These are phyloP conservation scores for Kryptolebias ocellatus DNA, from an alignment of 2,797 vertebrate genomes.

Conservation along the genomic window DNA sequence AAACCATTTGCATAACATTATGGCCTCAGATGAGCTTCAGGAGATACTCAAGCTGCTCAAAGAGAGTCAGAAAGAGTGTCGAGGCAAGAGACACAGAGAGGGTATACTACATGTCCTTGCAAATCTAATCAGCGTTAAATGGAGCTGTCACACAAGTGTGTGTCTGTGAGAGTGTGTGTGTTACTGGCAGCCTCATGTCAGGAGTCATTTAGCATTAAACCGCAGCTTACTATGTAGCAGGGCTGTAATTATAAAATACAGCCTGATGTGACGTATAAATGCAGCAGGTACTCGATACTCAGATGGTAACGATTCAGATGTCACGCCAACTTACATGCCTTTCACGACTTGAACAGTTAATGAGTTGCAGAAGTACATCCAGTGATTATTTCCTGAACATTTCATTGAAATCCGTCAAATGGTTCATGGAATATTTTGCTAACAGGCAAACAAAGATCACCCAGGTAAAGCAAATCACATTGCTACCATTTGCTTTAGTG, in stretches of 20 bases:
- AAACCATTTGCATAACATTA: slow-evolving; percentile 89
- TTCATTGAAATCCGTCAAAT: not conserved
- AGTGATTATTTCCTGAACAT: too few species aligned
- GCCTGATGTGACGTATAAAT: slow-evolving; percentile 57
- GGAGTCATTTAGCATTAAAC: slow-evolving; percentile 75
- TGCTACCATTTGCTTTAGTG: slow-evolving; percentile 16
- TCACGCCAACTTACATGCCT: slow-evolving; percentile 30
- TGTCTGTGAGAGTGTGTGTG: slow-evolving; percentile 38
- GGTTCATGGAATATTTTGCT: too few species aligned
- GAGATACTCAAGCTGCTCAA: slow-evolving; percentile 78
- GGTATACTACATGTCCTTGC: slow-evolving; percentile 82
- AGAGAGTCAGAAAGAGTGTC: slow-evolving; percentile 57
- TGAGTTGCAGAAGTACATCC: slow-evolving; percentile 4
- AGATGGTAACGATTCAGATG: slow-evolving; percentile 18
- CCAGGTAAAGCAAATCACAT: slow-evolving; percentile 47
- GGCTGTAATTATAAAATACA: slow-evolving; percentile 73
- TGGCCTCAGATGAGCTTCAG: slow-evolving; percentile 70
- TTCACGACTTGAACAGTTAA: slow-evolving; percentile 18
- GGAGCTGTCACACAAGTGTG: slow-evolving; percentile 73
- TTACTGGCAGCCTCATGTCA: slow-evolving; percentile 63
- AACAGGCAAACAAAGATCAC: slow-evolving; percentile 8
- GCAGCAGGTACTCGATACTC: slow-evolving; percentile 57
- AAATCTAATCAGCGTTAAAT: slow-evolving; percentile 87
- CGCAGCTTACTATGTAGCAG: slow-evolving; percentile 52
- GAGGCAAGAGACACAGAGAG: slow-evolving; percentile 64